Percentiles rank a stretch among this genome's conserved stretches.
Evolutionary conservation across 2,113 vertebrate species (phyloP).

Genomic region (Rhipidura dahli): DNA sequence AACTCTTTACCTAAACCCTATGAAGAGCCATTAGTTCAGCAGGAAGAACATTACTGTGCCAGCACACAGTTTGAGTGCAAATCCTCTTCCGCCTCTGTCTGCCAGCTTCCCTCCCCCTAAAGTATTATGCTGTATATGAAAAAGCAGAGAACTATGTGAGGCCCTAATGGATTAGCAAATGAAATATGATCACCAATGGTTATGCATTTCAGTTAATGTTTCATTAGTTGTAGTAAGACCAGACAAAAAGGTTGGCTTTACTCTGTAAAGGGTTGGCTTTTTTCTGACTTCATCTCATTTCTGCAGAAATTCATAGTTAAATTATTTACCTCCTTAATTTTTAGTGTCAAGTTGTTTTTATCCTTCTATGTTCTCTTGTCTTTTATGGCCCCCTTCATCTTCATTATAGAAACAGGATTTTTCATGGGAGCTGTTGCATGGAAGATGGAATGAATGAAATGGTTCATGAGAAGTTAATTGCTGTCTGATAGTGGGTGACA

Average conservation of each 20-base stretch:
- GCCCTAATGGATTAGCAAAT: conserved; percentile 40
- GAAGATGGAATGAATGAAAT: neutral
- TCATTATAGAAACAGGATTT: neutral
- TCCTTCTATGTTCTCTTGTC: neutral
- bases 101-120: neutral
- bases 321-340: neutral
- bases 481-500: neutral
- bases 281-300: neutral
- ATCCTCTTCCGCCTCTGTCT: conserved; percentile 30
- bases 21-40: conserved; percentile 56
- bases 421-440: neutral
- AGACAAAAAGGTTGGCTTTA: neutral
- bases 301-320: neutral
- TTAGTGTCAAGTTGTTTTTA: neutral
- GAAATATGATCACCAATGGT: conserved; percentile 30
- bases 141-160: conserved; percentile 38
- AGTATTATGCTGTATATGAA: conserved; percentile 36
- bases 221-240: conserved; percentile 18
- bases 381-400: neutral
- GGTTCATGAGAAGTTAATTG: neutral
- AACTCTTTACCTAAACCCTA: conserved; percentile 60
- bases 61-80: conserved; percentile 53
- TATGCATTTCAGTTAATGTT: conserved; percentile 36
- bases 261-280: neutral
- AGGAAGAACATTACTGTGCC: conserved; percentile 55